Evolutionary conservation across 2,797 vertebrate genomes (phyloP), one percentile per base, ranked within the genome.

Genomic region (Pseudochirops cupreus): DNA sequence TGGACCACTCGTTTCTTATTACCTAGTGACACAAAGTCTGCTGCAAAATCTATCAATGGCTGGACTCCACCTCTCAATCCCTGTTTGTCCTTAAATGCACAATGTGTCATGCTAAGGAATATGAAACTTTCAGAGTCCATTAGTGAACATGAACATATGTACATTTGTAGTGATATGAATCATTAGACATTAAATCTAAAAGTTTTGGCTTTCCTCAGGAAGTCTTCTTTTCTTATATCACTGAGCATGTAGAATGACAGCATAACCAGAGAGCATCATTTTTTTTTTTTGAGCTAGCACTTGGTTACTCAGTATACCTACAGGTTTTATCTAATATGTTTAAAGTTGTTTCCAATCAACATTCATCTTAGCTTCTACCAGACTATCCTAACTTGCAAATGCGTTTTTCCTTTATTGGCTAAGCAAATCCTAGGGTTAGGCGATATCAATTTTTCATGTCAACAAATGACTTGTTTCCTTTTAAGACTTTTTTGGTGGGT

Each of bases 51-150:
- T 56, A 24, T 52, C 1, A 6, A 3, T 0, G 0, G 18, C 18
- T 3, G 54, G 53, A 6, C 9, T 33, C 12, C 13, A 13, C 2
- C 0, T 14, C 13, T 5, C 28, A 50, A 5, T 14, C 1, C 0
- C 21, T 46, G 2, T 82, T 82, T 82, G 74, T 82, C 46, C 39
- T 82, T 7, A 82, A 82, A 0, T 18, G 1, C 26, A 0, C 0
- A 6, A 1, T 0, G 10, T 0, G 10, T 46, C 90, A 46, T 24
- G 33, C 11, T 1, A 24, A 33, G 29, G 54, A 55, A 92, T 0
- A 0, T 7, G 0, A 53, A 0, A 1, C 0, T 4, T 55, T 24
- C 5, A 0, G 56, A 11, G 3, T 2, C 5, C 1, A 33, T 7
- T 7, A 0, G 24, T 6, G 52, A 53, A 4, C 10, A 4, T 0